Evolutionary conservation across 1,140 invertebrate genomes (phyloP), one percentile per base, ranked within the genome.

Genomic region (Lordiphosa stackelbergi): DNA sequence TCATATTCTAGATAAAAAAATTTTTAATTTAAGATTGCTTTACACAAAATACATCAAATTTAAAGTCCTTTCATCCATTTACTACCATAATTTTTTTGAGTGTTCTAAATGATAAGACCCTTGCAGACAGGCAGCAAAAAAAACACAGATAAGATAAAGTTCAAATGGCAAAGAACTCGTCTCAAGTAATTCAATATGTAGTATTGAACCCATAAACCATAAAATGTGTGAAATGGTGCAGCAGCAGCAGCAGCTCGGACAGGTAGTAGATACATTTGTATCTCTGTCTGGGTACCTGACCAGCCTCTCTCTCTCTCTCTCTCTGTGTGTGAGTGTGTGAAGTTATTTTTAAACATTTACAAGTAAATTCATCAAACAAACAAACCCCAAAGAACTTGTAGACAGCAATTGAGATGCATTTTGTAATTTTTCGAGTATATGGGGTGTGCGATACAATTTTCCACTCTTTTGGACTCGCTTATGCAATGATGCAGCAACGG

Each of bases 261-360:
- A 81, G 75, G 71, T 75, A 71, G 66, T 61, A 79, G 71, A 71
- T 81, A 71, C 66, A 68, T 71, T 81, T 81, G 66, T 79, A 81
- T 70, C 75, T 78, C 69, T 73, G 56, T 60, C 65, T 70, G 34
- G 59, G 70, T 78, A 81, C 75, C 74, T 79, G 75, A 35, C 55
- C 41, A 45, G 10, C 35, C 16, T 35, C 35, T 31, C 22, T 28
- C 40, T 6, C 11, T 13, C 22, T 37, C 35, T 38, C 4, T 13
- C 16, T 24, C 9, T 35, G 8, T 59, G 28, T 46, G 42, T 42
- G 42, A 51, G 46, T n/a, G 28, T 35, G 13, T 63, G 63, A 35
- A 58, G 60, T 58, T 79, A 79, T 79, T 79, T 79, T 79, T 71
- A 71, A 74, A 60, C 71, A 64, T 57, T 81, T 61, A 71, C 77